A percentile compares a stretch with the other conserved stretches of the same genome.
phyloP scores from a whole-genome alignment of 2,113 vertebrate genomes.

The Chloropsis hardwickii region DNA sequence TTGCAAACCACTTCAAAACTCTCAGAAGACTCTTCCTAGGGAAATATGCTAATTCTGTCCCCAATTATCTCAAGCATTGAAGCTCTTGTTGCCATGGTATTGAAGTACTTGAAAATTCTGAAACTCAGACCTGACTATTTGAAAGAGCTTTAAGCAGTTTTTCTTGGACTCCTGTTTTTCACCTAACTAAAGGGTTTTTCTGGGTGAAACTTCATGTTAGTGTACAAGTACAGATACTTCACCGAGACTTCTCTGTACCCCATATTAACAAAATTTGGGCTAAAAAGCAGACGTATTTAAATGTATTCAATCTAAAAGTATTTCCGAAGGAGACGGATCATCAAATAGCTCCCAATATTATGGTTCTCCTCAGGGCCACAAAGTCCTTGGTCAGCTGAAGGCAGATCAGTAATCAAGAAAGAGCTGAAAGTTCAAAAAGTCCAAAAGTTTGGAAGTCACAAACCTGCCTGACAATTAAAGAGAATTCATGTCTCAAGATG shows the following conservation, averaged over 20 bases:
- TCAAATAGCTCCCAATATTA: neutral
- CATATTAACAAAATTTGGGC: neutral
- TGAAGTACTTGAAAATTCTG: neutral
- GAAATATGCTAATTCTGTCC: neutral
- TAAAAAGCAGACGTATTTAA: neutral
- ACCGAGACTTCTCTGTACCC: neutral
- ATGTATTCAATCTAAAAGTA: neutral
- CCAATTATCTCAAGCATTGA: neutral
- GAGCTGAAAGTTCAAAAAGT: neutral
- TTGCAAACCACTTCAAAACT: neutral
- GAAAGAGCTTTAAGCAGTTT: neutral
- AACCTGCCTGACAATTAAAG: neutral
- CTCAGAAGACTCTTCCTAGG: neutral
- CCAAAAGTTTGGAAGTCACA: neutral
- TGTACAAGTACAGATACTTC: neutral
- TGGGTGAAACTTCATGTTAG: neutral
- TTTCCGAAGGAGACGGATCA: neutral
- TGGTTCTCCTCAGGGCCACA: neutral
- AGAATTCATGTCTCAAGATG: neutral
- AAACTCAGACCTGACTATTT: neutral
- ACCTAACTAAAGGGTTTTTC: neutral
- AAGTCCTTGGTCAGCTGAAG: neutral
- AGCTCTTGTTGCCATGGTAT: conserved; percentile 17
- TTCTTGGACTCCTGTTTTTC: neutral
- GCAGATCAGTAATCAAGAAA: neutral